Conservation (phyloP, 2,797 vertebrate species). For the Diceros bicornis region DNA sequence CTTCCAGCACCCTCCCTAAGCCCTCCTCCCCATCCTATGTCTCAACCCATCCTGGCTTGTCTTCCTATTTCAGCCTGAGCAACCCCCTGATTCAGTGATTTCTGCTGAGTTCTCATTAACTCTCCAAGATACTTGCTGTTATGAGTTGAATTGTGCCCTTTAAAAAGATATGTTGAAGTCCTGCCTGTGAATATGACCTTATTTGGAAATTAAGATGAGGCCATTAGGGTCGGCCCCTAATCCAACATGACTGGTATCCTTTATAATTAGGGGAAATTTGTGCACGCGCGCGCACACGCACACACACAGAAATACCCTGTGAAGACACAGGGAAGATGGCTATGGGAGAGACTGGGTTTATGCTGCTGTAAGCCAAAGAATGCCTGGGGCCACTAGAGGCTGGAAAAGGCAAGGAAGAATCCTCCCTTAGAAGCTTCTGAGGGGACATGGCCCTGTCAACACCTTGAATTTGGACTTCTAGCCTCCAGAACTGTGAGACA, state of each 20-base stretch:
- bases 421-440: neutral
- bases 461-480: neutral
- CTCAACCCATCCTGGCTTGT: neutral
- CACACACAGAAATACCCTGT: neutral
- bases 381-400: neutral
- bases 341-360: neutral
- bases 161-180: neutral
- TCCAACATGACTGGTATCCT: neutral
- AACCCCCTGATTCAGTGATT: neutral
- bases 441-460: neutral
- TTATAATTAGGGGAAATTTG: neutral
- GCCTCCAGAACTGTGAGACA: neutral
- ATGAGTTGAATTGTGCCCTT: neutral
- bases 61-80: neutral
- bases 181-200: neutral
- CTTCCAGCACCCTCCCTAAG: neutral
- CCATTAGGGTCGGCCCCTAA: neutral
- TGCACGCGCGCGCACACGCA: too few relatives aligned
- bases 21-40: neutral
- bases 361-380: neutral
- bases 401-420: neutral
- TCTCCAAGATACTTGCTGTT: neutral
- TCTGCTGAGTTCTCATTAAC: conserved; percentile 13
- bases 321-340: neutral
- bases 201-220: neutral